phyloP scores from a whole-genome alignment of 2,888 invertebrate species.

The Gerris lacustris region DNA sequence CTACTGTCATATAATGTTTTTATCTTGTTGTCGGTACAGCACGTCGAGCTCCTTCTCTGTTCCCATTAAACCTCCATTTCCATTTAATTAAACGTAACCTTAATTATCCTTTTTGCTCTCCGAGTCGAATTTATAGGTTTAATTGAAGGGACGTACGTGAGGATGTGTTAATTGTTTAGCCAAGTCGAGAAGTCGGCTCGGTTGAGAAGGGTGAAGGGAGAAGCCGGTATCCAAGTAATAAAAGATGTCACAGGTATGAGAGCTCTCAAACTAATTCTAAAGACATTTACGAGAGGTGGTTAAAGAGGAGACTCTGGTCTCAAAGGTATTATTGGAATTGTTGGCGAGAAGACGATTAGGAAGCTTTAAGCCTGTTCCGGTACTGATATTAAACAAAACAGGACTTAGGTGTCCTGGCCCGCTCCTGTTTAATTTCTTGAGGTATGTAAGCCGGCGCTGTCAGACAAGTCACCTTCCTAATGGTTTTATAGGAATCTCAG shows the following conservation, averaged over 20 bases:
- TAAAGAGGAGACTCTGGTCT: neutral
- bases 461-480: too few species aligned
- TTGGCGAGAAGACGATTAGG: neutral
- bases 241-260: neutral
- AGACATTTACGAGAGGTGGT: neutral
- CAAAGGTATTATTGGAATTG: neutral
- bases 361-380: neutral
- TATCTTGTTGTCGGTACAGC: too few species aligned
- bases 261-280: constrained; percentile 1
- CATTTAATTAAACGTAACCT: too few species aligned
- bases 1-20: too few species aligned
- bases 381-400: constrained; percentile 1
- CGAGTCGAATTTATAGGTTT: neutral
- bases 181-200: neutral
- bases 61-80: too few species aligned
- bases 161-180: neutral
- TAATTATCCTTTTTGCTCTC: too few species aligned
- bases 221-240: neutral
- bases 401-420: neutral
- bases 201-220: too few species aligned
- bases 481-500: too few species aligned
- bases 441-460: too few species aligned
- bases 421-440: too few species aligned
- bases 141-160: neutral
- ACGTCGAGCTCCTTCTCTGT: too few species aligned